Evolutionary conservation across 2,797 vertebrate species (phyloP), one percentile per base, ranked within the genome.

Genomic region (Bovichtus diacanthus): DNA sequence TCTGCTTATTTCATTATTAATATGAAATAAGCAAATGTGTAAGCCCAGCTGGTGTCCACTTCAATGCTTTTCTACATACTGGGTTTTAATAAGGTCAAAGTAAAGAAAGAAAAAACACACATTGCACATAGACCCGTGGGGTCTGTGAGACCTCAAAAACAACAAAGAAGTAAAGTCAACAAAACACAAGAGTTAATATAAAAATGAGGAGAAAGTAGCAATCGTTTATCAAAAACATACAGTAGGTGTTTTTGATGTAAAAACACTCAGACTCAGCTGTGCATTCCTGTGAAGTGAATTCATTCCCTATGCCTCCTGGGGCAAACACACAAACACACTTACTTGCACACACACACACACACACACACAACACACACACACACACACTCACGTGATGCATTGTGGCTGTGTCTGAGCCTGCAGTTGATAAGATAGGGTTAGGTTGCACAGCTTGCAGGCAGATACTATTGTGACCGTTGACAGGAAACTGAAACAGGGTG

Each of bases 281-380:
- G 88, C 91, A 94, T 95, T 94, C 92, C 91, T 93, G 75, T 77
- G 84, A 87, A 87, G 87, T 94, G 93, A 95, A 92, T 93, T 95
- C 92, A 95, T 92, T 90, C 83, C 87, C 83, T 62, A 75, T 87
- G 76, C 81, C 90, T 92, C 78, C 67, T 83, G 80, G 88, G 89
- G 62, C 77, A 58, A 41, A 76, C 68, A 80, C 72, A 76, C 74
- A 13, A 44, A 27, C 23, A 51, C 68, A 66, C 55, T 61, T 60
- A 27, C 69, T 9, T 25, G 50, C 41, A 34, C 76, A 53, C 50
- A 69, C 59, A 72, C 70, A 63, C 70, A n/a, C 38, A 31, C 44
- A 58, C 55, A 53, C 58, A 61, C 67, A 15, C 60, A 50, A 44
- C 25, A 61, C 46, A 34, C 43, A 41, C 44, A n/a, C 53, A 55